Conservation (phyloP, 2,888 invertebrate species). For the Tipula helvola region DNA sequence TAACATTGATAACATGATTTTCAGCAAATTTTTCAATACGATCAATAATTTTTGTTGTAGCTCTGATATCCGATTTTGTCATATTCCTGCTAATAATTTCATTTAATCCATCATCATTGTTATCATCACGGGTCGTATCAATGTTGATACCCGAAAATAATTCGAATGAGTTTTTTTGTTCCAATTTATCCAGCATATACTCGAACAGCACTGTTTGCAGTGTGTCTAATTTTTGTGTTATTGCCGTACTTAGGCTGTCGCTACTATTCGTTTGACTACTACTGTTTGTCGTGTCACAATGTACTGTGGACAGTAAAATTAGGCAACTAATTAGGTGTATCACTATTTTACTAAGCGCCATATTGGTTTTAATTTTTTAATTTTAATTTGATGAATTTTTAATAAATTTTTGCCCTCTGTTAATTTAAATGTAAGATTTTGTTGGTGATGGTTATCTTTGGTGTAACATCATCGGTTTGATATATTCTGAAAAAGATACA, state of each 20-base stretch:
- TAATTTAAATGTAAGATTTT: neutral
- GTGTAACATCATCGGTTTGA: neutral
- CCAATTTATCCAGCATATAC: slow-evolving; percentile 44
- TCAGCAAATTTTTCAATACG: slow-evolving; percentile 46
- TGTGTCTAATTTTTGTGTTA: neutral
- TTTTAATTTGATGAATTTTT: neutral
- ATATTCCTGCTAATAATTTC: neutral
- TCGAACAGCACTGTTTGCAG: slow-evolving; percentile 38
- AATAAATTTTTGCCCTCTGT: neutral
- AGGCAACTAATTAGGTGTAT: neutral
- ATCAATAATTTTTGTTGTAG: slow-evolving; percentile 37
- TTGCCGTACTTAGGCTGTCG: neutral
- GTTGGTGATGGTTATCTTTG: neutral
- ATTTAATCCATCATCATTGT: slow-evolving; percentile 12
- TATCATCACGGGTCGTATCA: slow-evolving; percentile 16
- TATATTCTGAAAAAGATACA: neutral
- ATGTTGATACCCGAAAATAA: slow-evolving; percentile 43
- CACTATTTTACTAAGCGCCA: slow-evolving; percentile 22
- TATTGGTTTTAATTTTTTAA: slow-evolving; percentile 25
- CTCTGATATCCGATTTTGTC: neutral
- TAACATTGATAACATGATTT: slow-evolving; percentile 50
- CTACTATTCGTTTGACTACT: neutral
- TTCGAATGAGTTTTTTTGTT: slow-evolving; percentile 38
- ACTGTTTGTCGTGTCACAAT: neutral
- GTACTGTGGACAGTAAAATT: neutral